Percentiles rank a stretch among this genome's conserved stretches.
phyloP scores from a whole-genome alignment of 1,140 invertebrate genomes.

The Rhopalosiphum maidis region DNA sequence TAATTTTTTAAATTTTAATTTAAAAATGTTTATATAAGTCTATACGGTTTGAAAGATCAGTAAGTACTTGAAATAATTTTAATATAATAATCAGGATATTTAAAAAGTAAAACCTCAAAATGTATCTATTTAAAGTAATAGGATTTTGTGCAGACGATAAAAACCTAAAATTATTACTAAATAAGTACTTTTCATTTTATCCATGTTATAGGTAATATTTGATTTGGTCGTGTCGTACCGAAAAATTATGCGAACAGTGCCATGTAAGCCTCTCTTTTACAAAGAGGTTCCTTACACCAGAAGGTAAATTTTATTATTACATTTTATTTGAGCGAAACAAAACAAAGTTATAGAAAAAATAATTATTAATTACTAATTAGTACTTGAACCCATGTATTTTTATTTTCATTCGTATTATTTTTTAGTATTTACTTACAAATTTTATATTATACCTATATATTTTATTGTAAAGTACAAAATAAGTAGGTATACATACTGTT shows the following conservation, averaged over 20 bases:
- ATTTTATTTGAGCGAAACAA: background rate
- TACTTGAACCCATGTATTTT: background rate
- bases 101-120: background rate
- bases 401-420: background rate
- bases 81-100: background rate
- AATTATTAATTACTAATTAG: background rate
- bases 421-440: background rate
- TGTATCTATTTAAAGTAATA: background rate
- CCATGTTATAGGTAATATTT: background rate
- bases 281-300: background rate
- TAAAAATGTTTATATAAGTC: background rate
- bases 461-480: no score
- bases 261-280: no score
- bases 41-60: background rate
- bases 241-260: background rate
- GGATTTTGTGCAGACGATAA: background rate
- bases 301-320: no score
- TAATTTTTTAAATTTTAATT: background rate
- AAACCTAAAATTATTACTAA: background rate
- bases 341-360: background rate
- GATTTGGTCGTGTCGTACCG: background rate
- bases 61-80: background rate
- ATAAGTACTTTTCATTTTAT: background rate
- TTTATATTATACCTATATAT: background rate
- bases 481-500: background rate